A percentile compares a stretch with the other conserved stretches of the same genome.
Conservation (phyloP, 2,797 vertebrate genomes). For the Sebastes iracundus region DNA sequence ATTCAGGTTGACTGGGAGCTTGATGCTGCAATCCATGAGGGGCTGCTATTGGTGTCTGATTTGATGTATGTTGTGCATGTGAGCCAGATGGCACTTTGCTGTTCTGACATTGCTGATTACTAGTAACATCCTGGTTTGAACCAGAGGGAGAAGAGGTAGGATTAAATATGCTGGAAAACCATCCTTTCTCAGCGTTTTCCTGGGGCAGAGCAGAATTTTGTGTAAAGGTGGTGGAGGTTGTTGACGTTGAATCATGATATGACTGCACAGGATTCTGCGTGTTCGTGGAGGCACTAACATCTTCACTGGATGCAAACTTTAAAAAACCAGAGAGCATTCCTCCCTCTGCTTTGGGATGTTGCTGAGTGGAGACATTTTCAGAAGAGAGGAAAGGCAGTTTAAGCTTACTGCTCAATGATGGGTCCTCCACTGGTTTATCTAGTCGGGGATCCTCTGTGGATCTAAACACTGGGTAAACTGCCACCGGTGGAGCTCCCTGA, state of each 20-base stretch:
- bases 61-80: conserved; percentile 40
- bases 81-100: conserved; percentile 32
- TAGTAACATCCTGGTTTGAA: conserved; percentile 51
- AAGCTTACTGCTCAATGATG: conserved; percentile 75
- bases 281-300: conserved; percentile 58
- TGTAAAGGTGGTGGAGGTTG: conserved; percentile 3
- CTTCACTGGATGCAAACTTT: conserved; percentile 79
- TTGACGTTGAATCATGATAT: conserved; percentile 13
- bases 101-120: conserved; percentile 47
- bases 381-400: conserved; percentile 83
- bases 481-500: conserved; percentile 73
- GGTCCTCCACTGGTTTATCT: conserved; percentile 64
- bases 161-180: conserved; percentile 82
- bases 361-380: conserved; percentile 74
- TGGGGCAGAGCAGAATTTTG: conserved; percentile 39
- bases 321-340: conserved; percentile 75
- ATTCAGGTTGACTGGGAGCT: conserved; percentile 59
- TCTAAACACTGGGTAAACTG: conserved; percentile 81
- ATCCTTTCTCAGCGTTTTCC: conserved; percentile 72
- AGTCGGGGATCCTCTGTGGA: conserved; percentile 76
- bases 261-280: conserved; percentile 46
- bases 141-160: conserved; percentile 29
- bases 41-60: conserved; percentile 33
- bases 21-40: conserved; percentile 50
- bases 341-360: conserved; percentile 71